Evolutionary conservation across 2,888 invertebrate genomes (phyloP).

Genomic region (Diarsia dahlii): DNA sequence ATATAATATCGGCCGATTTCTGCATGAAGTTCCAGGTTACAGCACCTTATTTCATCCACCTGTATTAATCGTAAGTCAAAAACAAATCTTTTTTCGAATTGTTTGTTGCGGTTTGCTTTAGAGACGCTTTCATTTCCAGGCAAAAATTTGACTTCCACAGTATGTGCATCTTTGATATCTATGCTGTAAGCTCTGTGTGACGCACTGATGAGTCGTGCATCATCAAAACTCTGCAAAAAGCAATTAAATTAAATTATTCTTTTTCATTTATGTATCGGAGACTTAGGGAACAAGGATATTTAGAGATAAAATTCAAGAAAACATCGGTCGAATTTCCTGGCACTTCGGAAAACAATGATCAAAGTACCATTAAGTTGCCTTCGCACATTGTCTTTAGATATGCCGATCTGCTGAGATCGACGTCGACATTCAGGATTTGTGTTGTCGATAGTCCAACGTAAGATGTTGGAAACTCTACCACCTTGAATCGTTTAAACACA

Average conservation of each 20-base stretch:
- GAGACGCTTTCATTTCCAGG: slow-evolving; percentile 85
- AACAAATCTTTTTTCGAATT: slow-evolving; percentile 81
- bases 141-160: slow-evolving; percentile 79
- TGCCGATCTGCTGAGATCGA: slow-evolving; percentile 77
- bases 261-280: neutral
- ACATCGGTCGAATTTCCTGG: neutral
- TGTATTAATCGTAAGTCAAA: slow-evolving; percentile 84
- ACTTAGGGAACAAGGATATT: neutral
- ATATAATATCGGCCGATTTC: slow-evolving; percentile 90
- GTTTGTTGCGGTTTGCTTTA: slow-evolving; percentile 75
- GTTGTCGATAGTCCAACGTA: slow-evolving; percentile 81
- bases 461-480: slow-evolving; percentile 84
- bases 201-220: slow-evolving; percentile 85
- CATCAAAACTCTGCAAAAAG: slow-evolving; percentile 80
- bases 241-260: neutral
- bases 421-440: slow-evolving; percentile 78
- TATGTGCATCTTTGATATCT: slow-evolving; percentile 70
- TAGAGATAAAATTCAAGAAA: neutral
- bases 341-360: no score
- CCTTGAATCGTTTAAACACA: slow-evolving; percentile 81
- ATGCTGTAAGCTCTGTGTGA: slow-evolving; percentile 84
- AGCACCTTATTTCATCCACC: slow-evolving; percentile 81
- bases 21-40: slow-evolving; percentile 81
- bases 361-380: slow-evolving; percentile 80
- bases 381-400: slow-evolving; percentile 83